Base-by-base conservation (phyloP, 2,113 vertebrate species). In the Phodopus roborovskii region DNA sequence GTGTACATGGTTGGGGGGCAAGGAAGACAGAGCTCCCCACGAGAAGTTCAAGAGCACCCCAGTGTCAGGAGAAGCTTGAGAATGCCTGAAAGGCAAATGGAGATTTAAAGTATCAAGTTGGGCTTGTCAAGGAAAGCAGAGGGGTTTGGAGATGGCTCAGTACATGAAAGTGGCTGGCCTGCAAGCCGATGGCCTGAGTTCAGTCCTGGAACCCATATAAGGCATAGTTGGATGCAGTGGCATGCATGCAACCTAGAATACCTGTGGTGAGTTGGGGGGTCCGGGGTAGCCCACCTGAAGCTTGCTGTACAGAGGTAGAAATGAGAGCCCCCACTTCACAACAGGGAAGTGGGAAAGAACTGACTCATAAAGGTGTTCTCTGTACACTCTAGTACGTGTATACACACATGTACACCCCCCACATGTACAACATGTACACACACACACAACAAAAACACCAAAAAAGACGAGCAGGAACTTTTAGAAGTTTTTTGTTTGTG, bases 1-100 rank as follows among this genome's bases (percentile, higher is more conserved):
- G 79, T 56, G 81, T 58, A 2, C 4, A 0, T 7, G 0, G 50
- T 19, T 42, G 79, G 62, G 70, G 45, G 7, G 7, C 0, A 28
- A 26, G 33, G 20, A 71, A 95, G 88, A 79, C 78, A 3, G 2
- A 1, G 71, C 71, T 88, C 83, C 64, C 74, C 11, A n/a, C 24
- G 78, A 74, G 56, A 86, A 26, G 20, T 12, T 7, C 22, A 73
- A n/a, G 28, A n/a, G 78, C 56, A 28, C 39, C 66, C 42, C 82
- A 22, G 48, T 75, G 71, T 83, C 7, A 36, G 42, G n/a, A 48
- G 77, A 70, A n/a, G 77, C 70, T 64, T 13, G 39, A 19, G n/a
- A 28, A 28, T 5, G 33, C 30, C n/a, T n/a, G 48, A 75, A 84
- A 66, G 0, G 11, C 58, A 88, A 70, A 77, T 0, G 77, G 73